A percentile compares a stretch with the other conserved stretches of the same genome.
These are phyloP conservation scores for Eupithecia inturbata DNA, from an alignment of 2,888 invertebrate species.

Conservation along the genomic window DNA sequence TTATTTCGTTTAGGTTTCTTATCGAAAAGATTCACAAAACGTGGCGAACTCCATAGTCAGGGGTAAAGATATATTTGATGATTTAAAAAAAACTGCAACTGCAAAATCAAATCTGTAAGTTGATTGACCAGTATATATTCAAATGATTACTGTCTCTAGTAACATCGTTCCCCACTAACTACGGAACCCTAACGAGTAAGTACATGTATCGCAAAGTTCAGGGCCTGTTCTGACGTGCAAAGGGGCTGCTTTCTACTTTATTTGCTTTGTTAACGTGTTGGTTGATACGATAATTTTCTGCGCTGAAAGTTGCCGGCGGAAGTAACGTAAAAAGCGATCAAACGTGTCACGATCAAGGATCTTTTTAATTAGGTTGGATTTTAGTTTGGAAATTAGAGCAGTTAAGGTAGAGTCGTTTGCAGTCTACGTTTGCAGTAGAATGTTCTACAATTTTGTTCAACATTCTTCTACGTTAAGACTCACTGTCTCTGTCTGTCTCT, in stretches of 20 bases:
- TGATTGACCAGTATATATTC: not conserved
- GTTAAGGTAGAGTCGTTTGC: not conserved
- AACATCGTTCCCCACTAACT: not conserved
- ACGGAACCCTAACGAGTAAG: slow-evolving; percentile 52
- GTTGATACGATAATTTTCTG: slow-evolving; percentile 6
- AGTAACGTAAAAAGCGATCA: slow-evolving; percentile 15
- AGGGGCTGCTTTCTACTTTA: slow-evolving; percentile 40
- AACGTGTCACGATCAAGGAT: not conserved
- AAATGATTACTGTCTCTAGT: not conserved
- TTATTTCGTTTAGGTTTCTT: not conserved
- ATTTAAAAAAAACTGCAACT: not conserved
- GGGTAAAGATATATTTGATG: not conserved
- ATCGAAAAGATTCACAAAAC: not conserved
- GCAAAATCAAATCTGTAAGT: not conserved
- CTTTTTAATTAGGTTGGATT: not conserved
- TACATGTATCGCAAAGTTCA: slow-evolving; percentile 57
- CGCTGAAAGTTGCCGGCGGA: slow-evolving; percentile 13
- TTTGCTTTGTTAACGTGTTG: slow-evolving; percentile 23
- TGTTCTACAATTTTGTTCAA: too few relatives aligned
- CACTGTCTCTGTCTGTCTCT: too few relatives aligned
- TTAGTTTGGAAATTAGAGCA: not conserved
- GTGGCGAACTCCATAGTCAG: not conserved
- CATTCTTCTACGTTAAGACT: too few relatives aligned
- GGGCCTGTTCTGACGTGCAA: slow-evolving; percentile 59
- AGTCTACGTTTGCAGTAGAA: too few relatives aligned